phyloP scores from a whole-genome alignment of 2,888 invertebrate genomes.

The Pyrrhosoma nymphula region DNA sequence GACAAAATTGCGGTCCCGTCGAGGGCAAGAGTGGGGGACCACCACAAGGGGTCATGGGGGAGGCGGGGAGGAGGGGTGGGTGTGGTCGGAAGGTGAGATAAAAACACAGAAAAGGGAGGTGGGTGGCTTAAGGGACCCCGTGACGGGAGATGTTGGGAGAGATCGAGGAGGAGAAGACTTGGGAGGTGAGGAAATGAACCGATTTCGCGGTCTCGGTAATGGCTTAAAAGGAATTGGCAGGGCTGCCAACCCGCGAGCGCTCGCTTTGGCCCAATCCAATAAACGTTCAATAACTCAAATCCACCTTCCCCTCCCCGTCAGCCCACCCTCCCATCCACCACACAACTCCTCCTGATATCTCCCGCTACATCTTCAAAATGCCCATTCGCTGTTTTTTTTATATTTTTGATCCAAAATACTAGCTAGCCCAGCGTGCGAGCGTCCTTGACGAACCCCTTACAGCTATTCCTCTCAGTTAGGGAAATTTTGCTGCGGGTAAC shows the following conservation, averaged over 20 bases:
- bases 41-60: not conserved
- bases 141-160: not conserved
- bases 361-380: not conserved
- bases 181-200: not conserved
- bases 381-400: not conserved
- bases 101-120: not conserved
- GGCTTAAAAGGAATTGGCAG: slow-evolving; percentile 8
- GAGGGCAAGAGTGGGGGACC: not conserved
- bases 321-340: not conserved
- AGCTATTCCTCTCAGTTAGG: not conserved
- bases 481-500: not conserved
- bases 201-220: slow-evolving; percentile 22
- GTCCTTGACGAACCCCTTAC: not conserved
- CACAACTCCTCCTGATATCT: too few species aligned
- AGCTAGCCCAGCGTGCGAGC: not conserved
- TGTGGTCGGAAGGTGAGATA: too few species aligned
- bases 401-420: not conserved
- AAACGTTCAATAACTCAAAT: slow-evolving; percentile 9
- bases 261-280: not conserved
- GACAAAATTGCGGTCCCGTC: not conserved
- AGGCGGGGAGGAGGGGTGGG: not conserved
- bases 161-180: not conserved
- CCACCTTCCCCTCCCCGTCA: not conserved
- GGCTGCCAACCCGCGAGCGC: not conserved
- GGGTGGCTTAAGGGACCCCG: not conserved